Conservation (phyloP, 2,888 invertebrate species). For the Cyaniris semiargus region DNA sequence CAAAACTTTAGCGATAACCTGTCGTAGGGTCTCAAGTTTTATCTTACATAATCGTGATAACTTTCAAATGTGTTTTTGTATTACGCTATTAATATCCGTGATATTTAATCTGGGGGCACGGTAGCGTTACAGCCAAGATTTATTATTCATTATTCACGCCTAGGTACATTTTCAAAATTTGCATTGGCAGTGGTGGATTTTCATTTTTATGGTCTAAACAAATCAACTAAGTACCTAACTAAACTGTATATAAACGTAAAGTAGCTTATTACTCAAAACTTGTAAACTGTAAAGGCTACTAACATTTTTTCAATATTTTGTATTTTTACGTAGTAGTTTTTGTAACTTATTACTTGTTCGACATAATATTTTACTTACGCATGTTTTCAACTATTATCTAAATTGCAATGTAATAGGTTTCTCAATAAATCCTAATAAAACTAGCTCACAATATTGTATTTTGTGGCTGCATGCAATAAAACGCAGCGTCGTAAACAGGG, state of each 20-base stretch:
- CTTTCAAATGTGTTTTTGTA: neutral
- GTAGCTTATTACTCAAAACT: too few species aligned
- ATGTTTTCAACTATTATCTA: neutral
- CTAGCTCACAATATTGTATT: slow-evolving; percentile 31
- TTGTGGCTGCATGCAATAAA: slow-evolving; percentile 50
- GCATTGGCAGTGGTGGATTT: neutral
- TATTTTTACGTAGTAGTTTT: too few species aligned
- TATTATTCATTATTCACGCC: neutral
- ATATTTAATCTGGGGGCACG: too few species aligned
- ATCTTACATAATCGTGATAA: neutral
- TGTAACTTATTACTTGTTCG: too few species aligned
- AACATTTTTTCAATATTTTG: too few species aligned
- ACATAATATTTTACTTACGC: neutral
- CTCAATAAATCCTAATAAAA: slow-evolving; percentile 20
- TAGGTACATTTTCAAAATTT: neutral
- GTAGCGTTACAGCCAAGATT: neutral
- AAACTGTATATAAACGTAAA: neutral
- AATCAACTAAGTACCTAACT: neutral
- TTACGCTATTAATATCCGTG: neutral
- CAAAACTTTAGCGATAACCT: neutral
- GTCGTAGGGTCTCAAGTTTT: neutral
- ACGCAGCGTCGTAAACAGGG: slow-evolving; percentile 57
- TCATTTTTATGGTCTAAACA: neutral
- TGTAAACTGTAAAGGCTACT: too few species aligned
- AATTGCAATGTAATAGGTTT: neutral